These are phyloP conservation scores for Drosophila chauvacae DNA, from an alignment of 1,140 invertebrate genomes.

Conservation along the genomic window DNA sequence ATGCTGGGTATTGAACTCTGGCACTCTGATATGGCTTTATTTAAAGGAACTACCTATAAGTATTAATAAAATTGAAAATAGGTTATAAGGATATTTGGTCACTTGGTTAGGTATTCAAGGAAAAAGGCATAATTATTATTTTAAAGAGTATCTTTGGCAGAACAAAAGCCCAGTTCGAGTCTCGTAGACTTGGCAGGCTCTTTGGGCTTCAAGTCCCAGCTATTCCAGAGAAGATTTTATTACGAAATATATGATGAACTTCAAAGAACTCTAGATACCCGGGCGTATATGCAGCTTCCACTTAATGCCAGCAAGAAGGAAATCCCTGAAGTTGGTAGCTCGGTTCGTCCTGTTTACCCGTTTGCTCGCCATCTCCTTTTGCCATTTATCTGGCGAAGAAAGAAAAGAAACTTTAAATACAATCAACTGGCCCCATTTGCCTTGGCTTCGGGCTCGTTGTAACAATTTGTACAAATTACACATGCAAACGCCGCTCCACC, in stretches of 20 bases:
- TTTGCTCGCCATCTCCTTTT: background rate
- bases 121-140: background rate
- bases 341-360: background rate
- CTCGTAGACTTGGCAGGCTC: no score
- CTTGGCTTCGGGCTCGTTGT: constrained; percentile 50
- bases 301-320: background rate
- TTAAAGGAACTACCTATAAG: background rate
- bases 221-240: background rate
- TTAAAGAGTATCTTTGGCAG: background rate
- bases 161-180: no score
- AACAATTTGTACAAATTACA: constrained; percentile 60
- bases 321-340: constrained; percentile 16
- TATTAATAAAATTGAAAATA: background rate
- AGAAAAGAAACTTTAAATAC: constrained; percentile 50
- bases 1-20: background rate
- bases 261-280: background rate
- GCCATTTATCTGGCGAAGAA: constrained; percentile 29
- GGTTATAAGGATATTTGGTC: background rate
- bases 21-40: background rate
- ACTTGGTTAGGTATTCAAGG: no score
- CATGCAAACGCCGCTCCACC: constrained; percentile 27
- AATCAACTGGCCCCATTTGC: constrained; percentile 59
- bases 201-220: no score
- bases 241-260: background rate
- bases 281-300: background rate